Evolutionary conservation across 1,140 invertebrate species (phyloP), one percentile per base, ranked within the genome.

Genomic region (Cherax quadricarinatus): DNA sequence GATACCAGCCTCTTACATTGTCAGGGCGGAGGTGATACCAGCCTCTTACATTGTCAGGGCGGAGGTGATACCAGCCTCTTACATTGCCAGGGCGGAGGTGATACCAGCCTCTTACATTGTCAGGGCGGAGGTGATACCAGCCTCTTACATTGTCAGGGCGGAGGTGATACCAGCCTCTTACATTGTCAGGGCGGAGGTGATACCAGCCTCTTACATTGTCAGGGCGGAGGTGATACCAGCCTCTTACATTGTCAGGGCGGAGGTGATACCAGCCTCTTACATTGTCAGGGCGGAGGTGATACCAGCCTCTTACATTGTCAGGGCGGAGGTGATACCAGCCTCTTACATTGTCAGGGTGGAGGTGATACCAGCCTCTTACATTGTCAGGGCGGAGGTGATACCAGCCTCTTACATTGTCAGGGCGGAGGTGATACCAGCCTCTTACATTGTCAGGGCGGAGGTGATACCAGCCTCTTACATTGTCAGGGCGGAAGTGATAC

Each of bases 11-110:
- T n/a, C n/a, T n/a, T n/a, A n/a, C n/a, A n/a, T n/a, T n/a, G n/a
- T n/a, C n/a, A n/a, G 83, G 83, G 83, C 60, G 83, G 83, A 70
- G 70, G 62, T 30, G 83, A 66, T 5, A 70, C 30, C 48, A 30
- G 14, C 5, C 49, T 85, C 30, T 85, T 70, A 70, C 83, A 70
- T 18, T 70, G 83, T 48, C 14, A 60, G 83, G 83, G 83, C 83
- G 83, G 83, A 18, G 14, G n/a, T n/a, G n/a, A n/a, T n/a, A n/a
- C n/a, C n/a, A n/a, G n/a, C n/a, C n/a, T n/a, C n/a, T n/a, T n/a
- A n/a, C n/a, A n/a, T n/a, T n/a, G n/a, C n/a, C n/a, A n/a, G 83
- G 83, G 83, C 60, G 83, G 83, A 70, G 70, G 62, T 30, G 83
- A 66, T 5, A 70, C 30, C 48, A 30, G 14, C 5, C 49, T 85